A percentile compares a stretch with the other conserved stretches of the same genome.
Conservation (phyloP, 2,113 vertebrate species). For the Tretioscincus oriximinensis region DNA sequence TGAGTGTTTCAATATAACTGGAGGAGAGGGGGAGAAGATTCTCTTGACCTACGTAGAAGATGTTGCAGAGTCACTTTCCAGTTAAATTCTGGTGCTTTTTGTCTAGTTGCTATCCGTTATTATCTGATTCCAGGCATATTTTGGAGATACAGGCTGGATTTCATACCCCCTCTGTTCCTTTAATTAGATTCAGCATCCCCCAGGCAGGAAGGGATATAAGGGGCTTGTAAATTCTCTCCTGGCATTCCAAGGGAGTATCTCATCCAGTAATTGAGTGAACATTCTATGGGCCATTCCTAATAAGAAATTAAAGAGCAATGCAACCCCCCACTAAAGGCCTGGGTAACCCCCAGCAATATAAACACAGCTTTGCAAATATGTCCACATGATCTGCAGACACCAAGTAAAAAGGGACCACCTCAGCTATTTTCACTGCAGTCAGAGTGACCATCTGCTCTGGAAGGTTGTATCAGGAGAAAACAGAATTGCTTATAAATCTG, state of each 20-base stretch:
- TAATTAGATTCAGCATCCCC: conserved; percentile 55
- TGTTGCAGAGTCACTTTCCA: neutral
- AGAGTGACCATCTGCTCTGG: neutral
- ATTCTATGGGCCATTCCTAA: conserved; percentile 74
- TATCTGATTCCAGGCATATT: neutral
- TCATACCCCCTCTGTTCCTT: conserved; percentile 56
- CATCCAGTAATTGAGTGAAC: conserved; percentile 76
- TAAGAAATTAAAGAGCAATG: conserved; percentile 77
- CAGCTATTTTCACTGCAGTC: conserved; percentile 19
- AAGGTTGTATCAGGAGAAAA: neutral
- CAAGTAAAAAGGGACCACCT: conserved; percentile 14
- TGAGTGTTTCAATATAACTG: neutral
- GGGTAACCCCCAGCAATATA: conserved; percentile 48
- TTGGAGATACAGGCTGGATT: conserved; percentile 31
- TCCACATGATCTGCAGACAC: conserved; percentile 21
- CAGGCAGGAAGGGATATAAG: conserved; percentile 32
- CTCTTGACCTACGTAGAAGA: rapidly evolving
- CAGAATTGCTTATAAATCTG: neutral
- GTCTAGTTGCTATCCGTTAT: neutral
- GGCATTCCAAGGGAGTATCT: conserved; percentile 74
- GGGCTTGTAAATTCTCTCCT: conserved; percentile 62
- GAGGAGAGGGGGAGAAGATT: neutral
- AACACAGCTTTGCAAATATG: conserved; percentile 40
- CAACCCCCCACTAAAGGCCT: conserved; percentile 64
- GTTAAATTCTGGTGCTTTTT: neutral